Evolutionary conservation across 2,797 vertebrate genomes (phyloP).

Genomic region (Sparidentex hasta): DNA sequence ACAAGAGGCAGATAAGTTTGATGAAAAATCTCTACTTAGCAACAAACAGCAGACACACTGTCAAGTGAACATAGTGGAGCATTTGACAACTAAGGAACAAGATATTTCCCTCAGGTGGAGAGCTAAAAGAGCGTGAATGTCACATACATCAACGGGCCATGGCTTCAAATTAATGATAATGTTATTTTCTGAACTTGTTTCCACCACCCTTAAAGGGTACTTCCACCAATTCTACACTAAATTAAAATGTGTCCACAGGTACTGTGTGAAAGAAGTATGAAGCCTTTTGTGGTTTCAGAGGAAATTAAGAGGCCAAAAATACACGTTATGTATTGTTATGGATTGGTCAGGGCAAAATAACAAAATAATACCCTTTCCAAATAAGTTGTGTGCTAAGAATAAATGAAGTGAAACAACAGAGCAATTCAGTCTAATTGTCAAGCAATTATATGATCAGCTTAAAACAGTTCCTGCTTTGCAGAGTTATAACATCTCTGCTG

Average conservation of each 20-base stretch:
- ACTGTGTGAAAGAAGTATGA: too few species aligned
- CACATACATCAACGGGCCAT: too few species aligned
- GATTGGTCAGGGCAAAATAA: neutral
- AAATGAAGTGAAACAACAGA: neutral
- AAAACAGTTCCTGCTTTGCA: neutral
- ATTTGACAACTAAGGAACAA: neutral
- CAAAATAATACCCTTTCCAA: neutral
- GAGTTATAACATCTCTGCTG: neutral
- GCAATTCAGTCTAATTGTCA: neutral
- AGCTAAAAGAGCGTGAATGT: neutral
- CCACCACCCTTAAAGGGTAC: too few species aligned
- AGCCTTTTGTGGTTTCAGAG: too few species aligned
- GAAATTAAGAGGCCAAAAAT: too few species aligned
- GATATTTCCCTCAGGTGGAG: neutral
- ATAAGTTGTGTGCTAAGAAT: neutral
- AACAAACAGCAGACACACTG: neutral
- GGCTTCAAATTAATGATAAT: neutral
- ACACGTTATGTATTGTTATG: neutral
- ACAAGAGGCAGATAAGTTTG: neutral
- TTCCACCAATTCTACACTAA: too few species aligned
- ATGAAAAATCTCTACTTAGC: neutral
- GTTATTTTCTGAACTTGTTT: too few species aligned
- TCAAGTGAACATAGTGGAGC: neutral
- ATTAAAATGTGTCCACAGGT: too few species aligned
- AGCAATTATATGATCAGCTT: too few species aligned